phyloP scores from a whole-genome alignment of 1,140 invertebrate genomes.

The Orius insidiosus region DNA sequence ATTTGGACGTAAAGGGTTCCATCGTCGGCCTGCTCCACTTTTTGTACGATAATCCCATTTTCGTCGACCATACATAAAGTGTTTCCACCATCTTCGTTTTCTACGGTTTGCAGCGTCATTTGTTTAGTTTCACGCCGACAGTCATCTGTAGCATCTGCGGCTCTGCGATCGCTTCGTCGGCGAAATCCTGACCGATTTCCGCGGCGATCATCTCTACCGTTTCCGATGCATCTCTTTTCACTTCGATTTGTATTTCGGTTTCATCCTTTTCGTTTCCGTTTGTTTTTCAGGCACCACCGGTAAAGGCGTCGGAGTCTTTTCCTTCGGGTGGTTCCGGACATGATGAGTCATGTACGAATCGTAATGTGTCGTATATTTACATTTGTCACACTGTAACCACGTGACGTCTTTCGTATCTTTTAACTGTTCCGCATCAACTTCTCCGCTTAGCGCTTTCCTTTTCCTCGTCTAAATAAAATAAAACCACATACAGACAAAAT shows the following conservation, averaged over 20 bases:
- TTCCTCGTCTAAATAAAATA: too few relatives aligned
- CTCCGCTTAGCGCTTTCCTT: too few relatives aligned
- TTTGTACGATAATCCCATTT: slow-evolving; percentile 20
- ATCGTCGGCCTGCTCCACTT: slow-evolving; percentile 20
- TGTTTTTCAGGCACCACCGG: slow-evolving; percentile 1
- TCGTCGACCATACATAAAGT: slow-evolving; percentile 20
- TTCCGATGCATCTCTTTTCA: slow-evolving; percentile 13
- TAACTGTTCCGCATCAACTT: too few relatives aligned
- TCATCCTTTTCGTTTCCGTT: slow-evolving; percentile 5
- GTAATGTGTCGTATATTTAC: slow-evolving; percentile 26
- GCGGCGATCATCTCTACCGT: slow-evolving; percentile 20
- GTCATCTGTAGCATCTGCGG: slow-evolving; percentile 10
- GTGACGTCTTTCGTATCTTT: too few relatives aligned
- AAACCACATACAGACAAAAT: too few relatives aligned
- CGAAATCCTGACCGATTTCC: slow-evolving; percentile 10
- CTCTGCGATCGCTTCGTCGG: neutral
- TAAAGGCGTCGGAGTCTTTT: neutral
- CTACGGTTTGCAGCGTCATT: slow-evolving; percentile 12
- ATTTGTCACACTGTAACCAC: slow-evolving; percentile 15
- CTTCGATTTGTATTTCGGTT: neutral
- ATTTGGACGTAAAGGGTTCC: slow-evolving; percentile 22
- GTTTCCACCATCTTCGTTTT: slow-evolving; percentile 17
- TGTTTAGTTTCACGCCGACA: slow-evolving; percentile 5
- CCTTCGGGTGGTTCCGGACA: neutral
- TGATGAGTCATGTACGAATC: slow-evolving; percentile 26